Base-by-base conservation (phyloP, 2,113 vertebrate species). In the Gadus macrocephalus region DNA sequence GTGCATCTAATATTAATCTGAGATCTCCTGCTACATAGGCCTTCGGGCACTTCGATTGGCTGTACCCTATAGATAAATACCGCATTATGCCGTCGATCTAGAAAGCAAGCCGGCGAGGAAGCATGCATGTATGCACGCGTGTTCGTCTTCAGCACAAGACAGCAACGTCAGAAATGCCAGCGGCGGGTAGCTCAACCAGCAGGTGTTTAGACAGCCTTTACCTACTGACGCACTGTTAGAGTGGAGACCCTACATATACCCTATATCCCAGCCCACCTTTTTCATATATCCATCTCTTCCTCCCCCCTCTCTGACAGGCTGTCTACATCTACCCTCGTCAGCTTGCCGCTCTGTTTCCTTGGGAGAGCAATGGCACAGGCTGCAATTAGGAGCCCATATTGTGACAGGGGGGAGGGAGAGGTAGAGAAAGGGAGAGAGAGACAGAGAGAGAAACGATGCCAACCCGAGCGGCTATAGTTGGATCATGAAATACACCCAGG, bases 351-450 rank as follows among this genome's bases (percentile, higher is more conserved):
- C 62, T 4, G 35, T 49, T 66, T 70, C 71, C 31, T 14, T 70
- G 8, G 15, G 20, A 75, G 6, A 53, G 61, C 70, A 71, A 15
- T 49, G 62, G 74, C 60, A 61, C 62, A 64, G 69, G 65, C 49
- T 71, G 74, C 76, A 78, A 88, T 86, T 82, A 85, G 62, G 62
- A 73, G 66, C 70, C 17, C 66, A 64, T 17, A 14, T 66, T 67
- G 77, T 86, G 74, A 83, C 72, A 81, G 71, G 72, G 55, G 8
- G 11, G 42, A 49, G 42, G 11, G 42, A 49, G 70, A 27, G 3
- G 9, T 7, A 62, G 53, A 42, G 69, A 28, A 3, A 53, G 38
- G 27, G 38, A 59, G 61, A 56, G 38, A 31, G 20, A 68, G 73
- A 59, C 68, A 27, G 3, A 27, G 20, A 62, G 67, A 58, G 49